These are phyloP conservation scores for Muraenolepis orangiensis DNA, from an alignment of 2,797 vertebrate genomes.

Conservation along the genomic window DNA sequence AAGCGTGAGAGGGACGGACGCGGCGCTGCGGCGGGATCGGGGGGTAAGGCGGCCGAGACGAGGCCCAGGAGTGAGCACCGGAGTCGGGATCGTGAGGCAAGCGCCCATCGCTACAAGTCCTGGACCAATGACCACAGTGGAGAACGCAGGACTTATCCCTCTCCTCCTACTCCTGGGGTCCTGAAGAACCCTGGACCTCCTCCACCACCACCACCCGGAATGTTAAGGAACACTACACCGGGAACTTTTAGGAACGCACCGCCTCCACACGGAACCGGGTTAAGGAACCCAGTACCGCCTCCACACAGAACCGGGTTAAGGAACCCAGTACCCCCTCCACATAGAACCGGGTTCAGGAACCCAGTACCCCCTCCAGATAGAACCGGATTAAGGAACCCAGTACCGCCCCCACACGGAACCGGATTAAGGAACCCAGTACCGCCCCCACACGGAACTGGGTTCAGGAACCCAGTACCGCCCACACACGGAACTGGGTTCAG, in stretches of 20 bases:
- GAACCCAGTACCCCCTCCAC: not conserved
- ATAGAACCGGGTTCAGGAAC: not conserved
- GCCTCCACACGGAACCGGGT: not conserved
- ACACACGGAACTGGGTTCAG: too few relatives aligned
- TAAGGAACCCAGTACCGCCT: not conserved
- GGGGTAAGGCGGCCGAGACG: not conserved
- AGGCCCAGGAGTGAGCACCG: conserved; percentile 23
- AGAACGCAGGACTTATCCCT: not conserved
- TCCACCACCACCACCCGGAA: not conserved
- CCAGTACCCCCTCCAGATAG: not conserved
- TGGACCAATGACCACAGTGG: not conserved
- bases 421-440: too few relatives aligned
- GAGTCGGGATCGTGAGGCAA: not conserved
- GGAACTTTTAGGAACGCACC: not conserved
- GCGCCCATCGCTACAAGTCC: not conserved
- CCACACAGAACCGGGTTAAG: not conserved
- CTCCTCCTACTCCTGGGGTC: not conserved
- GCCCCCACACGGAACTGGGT: too few relatives aligned
- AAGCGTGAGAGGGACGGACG: conserved; percentile 29
- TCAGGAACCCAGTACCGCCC: too few relatives aligned
- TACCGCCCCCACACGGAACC: too few relatives aligned
- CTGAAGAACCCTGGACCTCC: not conserved
- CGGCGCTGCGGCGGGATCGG: conserved; percentile 1
- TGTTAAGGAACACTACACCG: not conserved
- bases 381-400: not conserved